Conservation (phyloP, 2,113 vertebrate genomes). For the Percina caprodes region DNA sequence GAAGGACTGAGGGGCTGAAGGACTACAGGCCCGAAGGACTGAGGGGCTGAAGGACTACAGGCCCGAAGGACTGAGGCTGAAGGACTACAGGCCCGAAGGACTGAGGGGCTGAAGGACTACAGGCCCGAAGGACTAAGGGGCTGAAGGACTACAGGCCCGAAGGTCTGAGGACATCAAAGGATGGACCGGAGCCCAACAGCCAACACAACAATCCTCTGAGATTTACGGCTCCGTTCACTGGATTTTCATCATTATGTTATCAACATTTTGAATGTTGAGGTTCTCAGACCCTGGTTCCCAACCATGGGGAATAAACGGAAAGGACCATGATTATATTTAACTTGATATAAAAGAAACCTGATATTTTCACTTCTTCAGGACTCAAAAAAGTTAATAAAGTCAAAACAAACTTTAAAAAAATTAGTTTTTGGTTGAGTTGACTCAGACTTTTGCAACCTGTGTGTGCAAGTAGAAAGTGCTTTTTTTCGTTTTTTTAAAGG, state of each 20-base stretch:
- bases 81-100: too few species aligned
- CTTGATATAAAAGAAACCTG: neutral
- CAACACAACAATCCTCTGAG: conserved; percentile 12
- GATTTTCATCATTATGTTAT: neutral
- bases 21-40: too few species aligned
- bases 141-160: neutral
- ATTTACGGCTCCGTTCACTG: neutral
- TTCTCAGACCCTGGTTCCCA: neutral
- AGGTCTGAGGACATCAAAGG: conserved; percentile 4
- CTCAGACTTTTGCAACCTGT: neutral
- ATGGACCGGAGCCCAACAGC: conserved; percentile 7
- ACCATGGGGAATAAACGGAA: neutral
- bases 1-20: too few species aligned
- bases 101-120: too few species aligned
- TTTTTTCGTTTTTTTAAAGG: neutral
- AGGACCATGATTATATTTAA: neutral
- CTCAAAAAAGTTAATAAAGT: neutral
- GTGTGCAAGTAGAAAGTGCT: neutral
- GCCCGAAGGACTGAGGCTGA: too few species aligned
- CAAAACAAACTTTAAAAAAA: too few species aligned
- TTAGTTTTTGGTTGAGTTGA: neutral
- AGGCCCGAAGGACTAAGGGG: too few species aligned
- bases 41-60: too few species aligned
- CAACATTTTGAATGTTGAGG: neutral
- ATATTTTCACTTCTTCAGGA: neutral